phyloP scores from a whole-genome alignment of 2,888 invertebrate species.

The Lepidochitona cinerea region DNA sequence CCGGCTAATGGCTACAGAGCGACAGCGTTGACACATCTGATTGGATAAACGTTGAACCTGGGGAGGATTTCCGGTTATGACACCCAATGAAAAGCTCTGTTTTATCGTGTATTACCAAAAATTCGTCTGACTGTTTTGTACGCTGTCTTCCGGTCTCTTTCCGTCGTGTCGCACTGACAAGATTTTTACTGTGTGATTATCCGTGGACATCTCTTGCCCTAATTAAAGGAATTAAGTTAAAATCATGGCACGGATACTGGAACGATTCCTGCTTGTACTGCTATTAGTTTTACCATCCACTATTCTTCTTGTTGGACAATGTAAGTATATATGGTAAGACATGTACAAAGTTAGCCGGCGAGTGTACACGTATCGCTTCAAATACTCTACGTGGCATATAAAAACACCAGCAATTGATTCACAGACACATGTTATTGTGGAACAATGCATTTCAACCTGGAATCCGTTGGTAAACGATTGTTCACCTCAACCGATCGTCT shows the following conservation, averaged over 20 bases:
- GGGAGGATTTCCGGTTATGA: not conserved
- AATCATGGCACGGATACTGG: conserved; percentile 37
- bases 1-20: not conserved
- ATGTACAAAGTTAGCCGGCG: not conserved
- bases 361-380: no score
- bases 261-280: conserved; percentile 50
- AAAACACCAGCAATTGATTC: no score
- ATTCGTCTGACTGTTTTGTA: not conserved
- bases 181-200: not conserved
- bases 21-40: not conserved
- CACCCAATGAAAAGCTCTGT: not conserved
- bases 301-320: conserved; percentile 51
- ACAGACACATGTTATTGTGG: no score
- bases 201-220: no score
- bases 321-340: conserved; percentile 38
- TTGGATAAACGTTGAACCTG: not conserved
- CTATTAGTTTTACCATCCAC: conserved; percentile 59
- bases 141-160: no score
- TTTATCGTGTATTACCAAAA: not conserved
- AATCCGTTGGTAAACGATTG: no score
- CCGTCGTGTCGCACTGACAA: not conserved
- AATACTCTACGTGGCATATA: no score
- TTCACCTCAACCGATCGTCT: no score
- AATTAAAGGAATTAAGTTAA: not conserved
- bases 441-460: no score